Base-by-base conservation (phyloP, 2,797 vertebrate genomes). In the Fratercula arctica region DNA sequence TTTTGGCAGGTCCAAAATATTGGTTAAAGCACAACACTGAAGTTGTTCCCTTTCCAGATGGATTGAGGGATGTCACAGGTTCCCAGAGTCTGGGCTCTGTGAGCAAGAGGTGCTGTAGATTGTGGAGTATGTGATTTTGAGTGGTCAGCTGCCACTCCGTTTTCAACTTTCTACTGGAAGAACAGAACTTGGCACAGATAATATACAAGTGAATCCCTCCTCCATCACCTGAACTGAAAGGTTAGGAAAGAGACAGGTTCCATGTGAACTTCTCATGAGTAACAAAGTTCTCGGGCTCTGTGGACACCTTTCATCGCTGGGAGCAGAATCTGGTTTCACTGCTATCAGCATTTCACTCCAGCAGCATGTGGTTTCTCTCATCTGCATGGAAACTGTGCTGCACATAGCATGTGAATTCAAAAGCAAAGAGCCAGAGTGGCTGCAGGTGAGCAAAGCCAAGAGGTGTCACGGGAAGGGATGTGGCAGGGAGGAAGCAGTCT, bases 391-490 rank as follows among this genome's bases (percentile, higher is more conserved):
- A 91, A 70, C 73, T 66, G 21, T 64, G 64, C n/a, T 93, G 41
- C 83, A 45, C 54, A 10, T 57, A 93, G 78, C 76, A 48, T 46
- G 28, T 83, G 88, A 74, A 92, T 78, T 96, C 54, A 92, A 59
- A 96, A 97, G 89, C 74, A 75, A 85, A 82, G 89, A 94, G 70
- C 82, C 70, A 86, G 87, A 91, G 79, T 0, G 48, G 78, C 84
- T 94, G 96, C 95, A 96, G 96, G 96, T 97, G 94, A 96, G 95
- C 90, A 89, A 87, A 96, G 81, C 94, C 95, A 95, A 91, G 90
- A 94, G 95, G 89, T 93, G 81, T 96, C 94, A 72, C 54, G 72
- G 94, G 87, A 96, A 96, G 94, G 69, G 96, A 89, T 87, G 80
- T 96, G 92, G 94, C 95, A 94, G 93, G 91, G 86, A 96, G 64